phyloP scores from a whole-genome alignment of 2,113 vertebrate species.

The Petrocephalus zakoni region DNA sequence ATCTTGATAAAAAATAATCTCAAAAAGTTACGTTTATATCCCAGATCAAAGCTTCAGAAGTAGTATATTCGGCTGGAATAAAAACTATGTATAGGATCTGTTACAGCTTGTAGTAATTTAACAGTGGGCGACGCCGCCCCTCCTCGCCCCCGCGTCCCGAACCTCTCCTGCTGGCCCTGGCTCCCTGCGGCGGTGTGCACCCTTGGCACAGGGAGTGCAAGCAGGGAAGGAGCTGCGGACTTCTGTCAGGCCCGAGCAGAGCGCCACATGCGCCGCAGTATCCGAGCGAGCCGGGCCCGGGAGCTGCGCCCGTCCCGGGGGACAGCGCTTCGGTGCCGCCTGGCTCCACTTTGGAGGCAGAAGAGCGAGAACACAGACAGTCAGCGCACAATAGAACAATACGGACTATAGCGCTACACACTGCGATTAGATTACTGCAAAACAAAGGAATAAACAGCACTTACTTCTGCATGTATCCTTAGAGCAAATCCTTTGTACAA shows the following conservation, averaged over 20 bases:
- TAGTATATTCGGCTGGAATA: background rate
- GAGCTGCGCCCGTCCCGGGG: background rate
- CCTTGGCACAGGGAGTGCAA: slow-evolving; percentile 32
- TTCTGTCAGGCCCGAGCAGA: background rate
- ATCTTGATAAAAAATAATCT: background rate
- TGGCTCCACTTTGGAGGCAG: background rate
- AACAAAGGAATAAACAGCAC: background rate
- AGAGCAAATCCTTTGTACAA: background rate
- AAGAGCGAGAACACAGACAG: background rate
- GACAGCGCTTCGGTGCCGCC: background rate
- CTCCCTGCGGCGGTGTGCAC: slow-evolving; percentile 22
- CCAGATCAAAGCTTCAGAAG: background rate
- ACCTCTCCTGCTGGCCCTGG: slow-evolving; percentile 24
- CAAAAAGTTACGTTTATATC: background rate
- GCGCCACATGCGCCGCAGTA: slow-evolving; percentile 13
- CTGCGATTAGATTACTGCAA: background rate
- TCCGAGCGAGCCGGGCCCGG: background rate
- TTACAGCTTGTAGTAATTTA: background rate
- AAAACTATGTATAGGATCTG: background rate
- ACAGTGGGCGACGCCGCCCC: background rate
- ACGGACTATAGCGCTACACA: background rate
- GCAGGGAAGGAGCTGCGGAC: slow-evolving; percentile 37
- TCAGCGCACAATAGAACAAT: no score
- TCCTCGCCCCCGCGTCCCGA: background rate
- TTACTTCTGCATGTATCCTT: slow-evolving; percentile 1